Evolutionary conservation across 2,113 vertebrate species (phyloP), one percentile per base, ranked within the genome.

Genomic region (Hippocampus comes): DNA sequence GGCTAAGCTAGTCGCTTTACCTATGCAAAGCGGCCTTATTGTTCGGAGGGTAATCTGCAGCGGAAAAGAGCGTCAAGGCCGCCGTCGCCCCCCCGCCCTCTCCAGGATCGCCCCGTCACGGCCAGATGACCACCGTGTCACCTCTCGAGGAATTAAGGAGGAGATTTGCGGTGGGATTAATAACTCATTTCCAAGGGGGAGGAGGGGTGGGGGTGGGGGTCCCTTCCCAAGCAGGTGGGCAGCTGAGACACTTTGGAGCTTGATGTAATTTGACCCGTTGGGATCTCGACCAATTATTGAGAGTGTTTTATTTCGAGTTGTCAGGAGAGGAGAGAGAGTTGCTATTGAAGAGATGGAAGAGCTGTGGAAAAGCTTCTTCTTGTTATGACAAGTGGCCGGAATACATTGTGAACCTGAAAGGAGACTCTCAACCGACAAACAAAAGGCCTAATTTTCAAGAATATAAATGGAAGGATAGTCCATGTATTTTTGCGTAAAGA

Each of bases 11-110:
- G 85, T 82, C 34, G 73, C 80, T 83, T 81, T 73, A 89, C 84
- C 75, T 77, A 92, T 92, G 91, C 89, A 92, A 92, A 92, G 90
- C 75, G 79, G 73, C 74, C 80, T 76, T 84, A 88, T 89, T 90
- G 90, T 86, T 82, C 84, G 78, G 83, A 86, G 84, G 87, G 78
- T 78, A 84, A 91, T 84, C 79, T 82, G 70, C 78, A 34, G 71
- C 61, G 55, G 77, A 75, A 87, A 87, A 86, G 85, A 80, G 77
- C 76, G 75, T 63, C 69, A 30, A 25, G 4, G 3, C 63, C 30
- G 21, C 78, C 17, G 5, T 51, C 43, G 63, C 55, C 72, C 79
- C 69, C 71, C 78, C 38, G 72, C 79, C 73, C 82, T 80, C 81
- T 75, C 67, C 51, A 82, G 80, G 77, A 70, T 74, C 74, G 74